A percentile compares a stretch with the other conserved stretches of the same genome.
These are phyloP conservation scores for Melitaea cinxia DNA, from an alignment of 1,140 invertebrate genomes.

Conservation along the genomic window DNA sequence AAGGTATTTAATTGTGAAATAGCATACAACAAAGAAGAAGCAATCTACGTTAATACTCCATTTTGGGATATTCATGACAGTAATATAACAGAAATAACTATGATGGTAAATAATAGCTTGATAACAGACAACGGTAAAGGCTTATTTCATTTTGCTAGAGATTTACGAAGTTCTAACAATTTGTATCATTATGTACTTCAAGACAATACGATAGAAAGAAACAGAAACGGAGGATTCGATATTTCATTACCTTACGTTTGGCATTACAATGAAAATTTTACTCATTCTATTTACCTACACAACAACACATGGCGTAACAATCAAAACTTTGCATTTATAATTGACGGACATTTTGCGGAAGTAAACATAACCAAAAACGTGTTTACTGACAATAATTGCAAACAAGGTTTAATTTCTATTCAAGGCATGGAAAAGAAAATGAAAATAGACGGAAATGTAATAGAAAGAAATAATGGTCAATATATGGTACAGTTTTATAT, in stretches of 20 bases:
- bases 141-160: slow-evolving; percentile 93
- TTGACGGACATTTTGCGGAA: slow-evolving; percentile 95
- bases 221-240: slow-evolving; percentile 91
- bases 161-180: slow-evolving; percentile 95
- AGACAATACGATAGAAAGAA: slow-evolving; percentile 93
- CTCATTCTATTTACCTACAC: slow-evolving; percentile 92
- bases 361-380: slow-evolving; percentile 92
- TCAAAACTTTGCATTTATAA: slow-evolving; percentile 90
- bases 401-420: slow-evolving; percentile 91
- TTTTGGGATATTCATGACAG: slow-evolving; percentile 91
- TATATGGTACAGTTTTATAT: slow-evolving; percentile 94
- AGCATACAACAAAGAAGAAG: slow-evolving; percentile 89
- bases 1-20: slow-evolving; percentile 90
- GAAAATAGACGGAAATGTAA: slow-evolving; percentile 89
- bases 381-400: slow-evolving; percentile 93
- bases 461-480: slow-evolving; percentile 91
- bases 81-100: slow-evolving; percentile 91
- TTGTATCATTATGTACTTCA: slow-evolving; percentile 96
- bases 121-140: slow-evolving; percentile 93
- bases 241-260: slow-evolving; percentile 95
- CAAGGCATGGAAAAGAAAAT: slow-evolving; percentile 98
- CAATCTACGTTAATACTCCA: slow-evolving; percentile 91
- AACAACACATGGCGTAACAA: slow-evolving; percentile 95
- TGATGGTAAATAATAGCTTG: slow-evolving; percentile 92
- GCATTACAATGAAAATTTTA: slow-evolving; percentile 97